Conservation (phyloP, 1,140 invertebrate genomes). For the Gryon sp. region DNA sequence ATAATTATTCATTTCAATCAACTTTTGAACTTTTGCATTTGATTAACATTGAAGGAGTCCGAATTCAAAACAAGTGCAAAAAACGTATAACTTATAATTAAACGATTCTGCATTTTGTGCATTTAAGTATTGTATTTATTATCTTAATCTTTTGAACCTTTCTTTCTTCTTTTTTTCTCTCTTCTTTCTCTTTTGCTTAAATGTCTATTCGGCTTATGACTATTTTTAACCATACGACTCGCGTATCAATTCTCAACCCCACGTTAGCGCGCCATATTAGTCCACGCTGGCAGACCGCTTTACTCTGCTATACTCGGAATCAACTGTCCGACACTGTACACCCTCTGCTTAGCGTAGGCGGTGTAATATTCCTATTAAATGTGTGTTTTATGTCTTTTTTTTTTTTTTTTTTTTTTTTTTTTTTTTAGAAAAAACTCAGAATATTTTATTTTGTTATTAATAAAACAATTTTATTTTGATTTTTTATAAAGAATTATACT, state of each 20-base stretch:
- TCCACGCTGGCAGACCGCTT: slow-evolving; percentile 74
- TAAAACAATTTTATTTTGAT: no score
- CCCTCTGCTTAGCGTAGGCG: slow-evolving; percentile 70
- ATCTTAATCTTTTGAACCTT: slow-evolving; percentile 22
- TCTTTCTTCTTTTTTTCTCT: slow-evolving; percentile 44
- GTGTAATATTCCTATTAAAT: slow-evolving; percentile 33
- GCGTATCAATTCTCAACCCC: slow-evolving; percentile 75
- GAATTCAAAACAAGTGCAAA: no score
- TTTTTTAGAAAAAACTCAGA: slow-evolving; percentile 1
- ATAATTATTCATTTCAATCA: no score
- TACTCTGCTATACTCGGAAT: slow-evolving; percentile 77
- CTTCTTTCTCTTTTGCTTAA: slow-evolving; percentile 68
- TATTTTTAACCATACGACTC: slow-evolving; percentile 77
- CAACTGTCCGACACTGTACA: slow-evolving; percentile 76
- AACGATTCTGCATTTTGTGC: no score
- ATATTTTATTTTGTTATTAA: no score
- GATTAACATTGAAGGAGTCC: no score
- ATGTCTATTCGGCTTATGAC: slow-evolving; percentile 74
- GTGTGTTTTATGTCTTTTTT: slow-evolving; percentile 20
- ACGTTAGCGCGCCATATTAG: slow-evolving; percentile 79
- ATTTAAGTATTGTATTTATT: slow-evolving; percentile 8
- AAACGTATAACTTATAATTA: no score
- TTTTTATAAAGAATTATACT: no score
- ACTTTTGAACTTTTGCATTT: no score
- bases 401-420: slow-evolving; percentile 19